Evolutionary conservation across 2,797 vertebrate genomes (phyloP).

Genomic region (Pelobates cultripes): DNA sequence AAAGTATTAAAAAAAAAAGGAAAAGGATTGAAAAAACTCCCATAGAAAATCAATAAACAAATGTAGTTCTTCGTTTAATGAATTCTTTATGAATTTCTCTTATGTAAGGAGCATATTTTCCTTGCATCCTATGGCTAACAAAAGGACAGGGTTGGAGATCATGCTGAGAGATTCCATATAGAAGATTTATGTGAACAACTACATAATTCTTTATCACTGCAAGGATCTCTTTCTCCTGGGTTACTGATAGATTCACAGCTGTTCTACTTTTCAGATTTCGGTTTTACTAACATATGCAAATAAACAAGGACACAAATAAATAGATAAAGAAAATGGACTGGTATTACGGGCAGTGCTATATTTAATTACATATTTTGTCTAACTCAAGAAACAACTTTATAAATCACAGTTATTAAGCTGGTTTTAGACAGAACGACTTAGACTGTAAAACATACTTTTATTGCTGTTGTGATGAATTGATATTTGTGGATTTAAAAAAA

Average conservation of each 20-base stretch:
- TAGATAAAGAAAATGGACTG: neutral
- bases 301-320: constrained; percentile 28
- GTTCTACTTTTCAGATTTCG: constrained; percentile 9
- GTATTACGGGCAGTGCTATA: constrained; percentile 1
- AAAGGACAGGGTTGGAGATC: constrained; percentile 17
- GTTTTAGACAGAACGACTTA: neutral
- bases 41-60: neutral
- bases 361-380: constrained; percentile 3
- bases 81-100: constrained; percentile 2
- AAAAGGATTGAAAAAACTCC: too few species aligned
- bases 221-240: constrained; percentile 18
- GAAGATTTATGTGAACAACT: constrained; percentile 33
- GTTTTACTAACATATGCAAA: constrained; percentile 13
- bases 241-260: constrained; percentile 5
- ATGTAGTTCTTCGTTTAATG: neutral
- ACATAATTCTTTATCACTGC: constrained; percentile 29
- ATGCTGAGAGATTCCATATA: constrained; percentile 31
- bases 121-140: constrained; percentile 24
- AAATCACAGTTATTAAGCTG: constrained; percentile 4
- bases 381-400: neutral
- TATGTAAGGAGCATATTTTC: constrained; percentile 7
- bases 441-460: neutral
- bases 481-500: too few species aligned
- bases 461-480: too few species aligned
- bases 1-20: neutral